Evolutionary conservation across 2,113 vertebrate genomes (phyloP), one percentile per base, ranked within the genome.

Genomic region (Maccullochella peelii): DNA sequence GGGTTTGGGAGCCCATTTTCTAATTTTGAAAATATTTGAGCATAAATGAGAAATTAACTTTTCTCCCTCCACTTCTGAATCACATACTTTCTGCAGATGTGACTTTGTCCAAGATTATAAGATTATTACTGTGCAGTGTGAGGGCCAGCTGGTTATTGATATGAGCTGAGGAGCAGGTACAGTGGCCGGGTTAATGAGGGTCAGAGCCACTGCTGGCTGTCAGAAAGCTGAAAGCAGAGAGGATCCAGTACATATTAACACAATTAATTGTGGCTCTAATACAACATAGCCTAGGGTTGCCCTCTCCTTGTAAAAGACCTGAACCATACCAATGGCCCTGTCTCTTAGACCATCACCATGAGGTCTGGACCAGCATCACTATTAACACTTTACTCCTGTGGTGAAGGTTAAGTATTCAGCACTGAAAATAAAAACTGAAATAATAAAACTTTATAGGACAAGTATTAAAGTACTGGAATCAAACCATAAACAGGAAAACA

Each of bases 161-260:
- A 83, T 81, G 50, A 89, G 78, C 61, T 57, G 76, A 72, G 61
- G 55, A 84, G 80, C 82, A 79, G 79, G 84, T 89, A 90, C 69
- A 52, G 71, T 87, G 84, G 74, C 38, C 8, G 52, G 80, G 89
- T 94, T 93, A 93, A 94, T 93, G 81, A 88, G 89, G 89, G 89
- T 92, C 91, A 84, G 54, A 50, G 76, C 40, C 73, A 58, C 73
- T 68, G 79, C 84, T 61, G 84, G 52, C 73, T 74, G 78, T 88
- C 72, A 69, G 80, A 62, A 68, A 76, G 50, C 72, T 67, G 66
- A 83, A 68, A 42, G 82, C 73, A 30, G 49, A 36, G 74, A 83
- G 49, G 80, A 84, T 77, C 66, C 62, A 21, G 59, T 36, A 55
- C 88, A 86, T 77, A 75, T 88, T 87, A 87, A 85, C 76, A 71